A percentile compares a stretch with the other conserved stretches of the same genome.
These are phyloP conservation scores for Holcopasites calliopsidis DNA, from an alignment of 1,140 invertebrate species.

Conservation along the genomic window DNA sequence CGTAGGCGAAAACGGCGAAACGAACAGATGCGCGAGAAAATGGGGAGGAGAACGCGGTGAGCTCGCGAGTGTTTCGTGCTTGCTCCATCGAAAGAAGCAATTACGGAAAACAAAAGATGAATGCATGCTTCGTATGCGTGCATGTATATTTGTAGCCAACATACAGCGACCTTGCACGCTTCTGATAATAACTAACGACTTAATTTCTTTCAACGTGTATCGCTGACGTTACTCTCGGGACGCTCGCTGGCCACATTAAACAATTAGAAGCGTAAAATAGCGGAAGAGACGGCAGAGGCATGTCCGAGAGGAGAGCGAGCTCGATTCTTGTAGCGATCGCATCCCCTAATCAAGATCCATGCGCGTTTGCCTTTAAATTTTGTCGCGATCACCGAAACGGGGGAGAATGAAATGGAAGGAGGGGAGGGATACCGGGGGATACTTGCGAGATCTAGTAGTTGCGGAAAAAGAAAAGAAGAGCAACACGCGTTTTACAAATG, in stretches of 20 bases:
- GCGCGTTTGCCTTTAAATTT: too few species aligned
- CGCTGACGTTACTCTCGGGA: neutral
- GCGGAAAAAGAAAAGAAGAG: constrained; percentile 3
- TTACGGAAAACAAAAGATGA: constrained; percentile 31
- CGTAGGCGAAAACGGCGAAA: too few species aligned
- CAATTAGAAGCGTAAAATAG: neutral
- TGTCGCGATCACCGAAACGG: too few species aligned
- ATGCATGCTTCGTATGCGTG: constrained; percentile 27
- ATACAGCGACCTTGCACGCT: constrained; percentile 23
- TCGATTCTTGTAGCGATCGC: too few species aligned
- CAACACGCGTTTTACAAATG: neutral
- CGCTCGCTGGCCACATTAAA: neutral
- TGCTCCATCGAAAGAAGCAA: constrained; percentile 20
- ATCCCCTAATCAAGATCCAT: too few species aligned
- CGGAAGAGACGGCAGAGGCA: neutral
- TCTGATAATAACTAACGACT: constrained; percentile 39
- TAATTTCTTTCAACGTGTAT: constrained; percentile 25
- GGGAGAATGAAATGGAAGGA: too few species aligned
- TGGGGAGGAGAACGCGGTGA: neutral
- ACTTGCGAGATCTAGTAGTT: too few species aligned
- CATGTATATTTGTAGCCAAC: constrained; percentile 3
- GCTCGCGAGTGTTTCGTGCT: neutral
- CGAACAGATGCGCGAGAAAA: neutral
- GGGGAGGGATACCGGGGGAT: too few species aligned
- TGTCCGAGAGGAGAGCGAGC: too few species aligned